These are phyloP conservation scores for Ormyrus nitidulus DNA, from an alignment of 2,888 invertebrate genomes.

Conservation along the genomic window DNA sequence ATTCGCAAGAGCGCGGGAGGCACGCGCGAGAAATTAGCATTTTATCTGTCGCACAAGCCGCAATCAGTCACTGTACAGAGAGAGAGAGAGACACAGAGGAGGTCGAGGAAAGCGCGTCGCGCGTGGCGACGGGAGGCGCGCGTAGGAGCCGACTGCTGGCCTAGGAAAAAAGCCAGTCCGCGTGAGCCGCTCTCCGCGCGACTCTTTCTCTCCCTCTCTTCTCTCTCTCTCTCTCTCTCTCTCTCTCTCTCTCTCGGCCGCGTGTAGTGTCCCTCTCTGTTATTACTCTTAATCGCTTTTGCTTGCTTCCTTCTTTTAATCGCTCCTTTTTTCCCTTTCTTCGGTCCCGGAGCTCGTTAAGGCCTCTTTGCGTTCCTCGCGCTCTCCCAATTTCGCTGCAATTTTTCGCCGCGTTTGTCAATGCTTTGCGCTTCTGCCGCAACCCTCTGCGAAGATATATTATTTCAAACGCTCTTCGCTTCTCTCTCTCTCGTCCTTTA, in stretches of 20 bases:
- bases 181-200: neutral
- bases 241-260: slow-evolving; percentile 11
- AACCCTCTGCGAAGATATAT: too few relatives aligned
- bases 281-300: slow-evolving; percentile 50
- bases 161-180: slow-evolving; percentile 37
- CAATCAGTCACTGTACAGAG: too few relatives aligned
- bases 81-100: too few relatives aligned
- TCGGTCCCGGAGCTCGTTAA: neutral
- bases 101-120: neutral
- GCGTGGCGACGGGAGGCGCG: slow-evolving; percentile 2
- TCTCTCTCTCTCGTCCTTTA: too few relatives aligned
- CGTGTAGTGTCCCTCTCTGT: neutral
- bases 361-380: slow-evolving; percentile 11
- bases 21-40: too few relatives aligned
- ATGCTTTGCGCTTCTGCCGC: too few relatives aligned
- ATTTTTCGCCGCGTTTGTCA: neutral
- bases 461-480: too few relatives aligned
- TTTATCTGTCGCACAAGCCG: too few relatives aligned
- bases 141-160: slow-evolving; percentile 31
- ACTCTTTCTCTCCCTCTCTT: slow-evolving; percentile 21
- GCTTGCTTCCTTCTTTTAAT: slow-evolving; percentile 47
- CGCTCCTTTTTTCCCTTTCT: slow-evolving; percentile 1
- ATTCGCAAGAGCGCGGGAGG: too few relatives aligned
- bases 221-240: neutral
- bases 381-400: neutral